Base-by-base conservation (phyloP, 2,113 vertebrate genomes). In the Salvelinus fontinalis region DNA sequence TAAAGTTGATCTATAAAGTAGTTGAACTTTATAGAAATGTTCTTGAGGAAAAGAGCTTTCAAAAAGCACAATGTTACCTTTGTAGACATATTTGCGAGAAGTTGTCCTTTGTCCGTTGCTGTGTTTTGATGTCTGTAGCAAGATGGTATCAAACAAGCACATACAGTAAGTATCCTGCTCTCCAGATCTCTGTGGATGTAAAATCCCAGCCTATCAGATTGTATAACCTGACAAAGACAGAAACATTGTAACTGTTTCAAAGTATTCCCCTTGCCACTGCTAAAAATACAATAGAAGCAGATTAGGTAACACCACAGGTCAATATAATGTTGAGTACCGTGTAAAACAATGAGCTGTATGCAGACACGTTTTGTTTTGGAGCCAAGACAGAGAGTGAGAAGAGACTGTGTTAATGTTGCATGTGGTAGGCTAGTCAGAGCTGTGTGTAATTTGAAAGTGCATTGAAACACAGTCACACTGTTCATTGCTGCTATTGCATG, bases 201-300 rank as follows among this genome's bases (percentile, higher is more conserved):
- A 76, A 80, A 67, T 49, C 65, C 44, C 34, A 75, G 67, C 22
- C 31, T 12, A 71, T 74, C 74, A 80, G 78, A 80, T 65, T 71
- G 69, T 71, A 20, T 14, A 75, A 24, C 67, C 65, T 71, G 67
- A 68, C 72, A 80, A 70, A 49, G 39, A 57, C 54, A 44, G 59
- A 49, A 54, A 26, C 18, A 48, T 27, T 20, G 68, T 48, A 29
- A 16, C 18, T 70, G 20, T 76, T 57, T 59, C 20, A 48, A 29
- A 62, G 39, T 48, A 31, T 20, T 73, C n/a, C 71, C 27, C 9
- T 3, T 73, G 27, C 31, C 71, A 73, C 18, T 73, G 27, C 57
- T 60, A 59, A 20, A 73, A 39, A 62, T 65, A 66, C 60, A 22
- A 64, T 31, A 74, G 27, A 60, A 12, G 22, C n/a, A 48, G 34